phyloP scores from a whole-genome alignment of 1,140 invertebrate species.

The Heliconius nattereri region DNA sequence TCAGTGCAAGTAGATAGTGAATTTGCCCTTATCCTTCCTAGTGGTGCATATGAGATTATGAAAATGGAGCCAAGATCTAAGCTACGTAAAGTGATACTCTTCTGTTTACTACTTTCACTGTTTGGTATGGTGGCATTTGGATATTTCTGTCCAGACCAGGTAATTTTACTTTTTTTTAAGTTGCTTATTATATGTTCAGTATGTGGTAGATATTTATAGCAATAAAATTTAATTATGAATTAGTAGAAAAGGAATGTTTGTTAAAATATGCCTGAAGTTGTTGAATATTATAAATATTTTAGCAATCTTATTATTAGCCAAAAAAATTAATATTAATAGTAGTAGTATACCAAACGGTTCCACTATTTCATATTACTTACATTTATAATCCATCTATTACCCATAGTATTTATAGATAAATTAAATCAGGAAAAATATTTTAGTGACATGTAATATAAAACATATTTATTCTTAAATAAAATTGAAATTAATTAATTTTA shows the following conservation, averaged over 20 bases:
- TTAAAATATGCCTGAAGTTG: background rate
- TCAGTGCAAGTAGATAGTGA: conserved; percentile 89
- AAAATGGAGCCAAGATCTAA: conserved; percentile 89
- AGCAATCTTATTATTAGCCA: no score
- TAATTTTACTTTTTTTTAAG: conserved; percentile 46
- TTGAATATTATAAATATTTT: background rate
- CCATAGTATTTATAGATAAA: no score
- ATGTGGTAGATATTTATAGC: background rate
- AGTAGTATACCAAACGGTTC: no score
- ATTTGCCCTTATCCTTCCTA: conserved; percentile 86
- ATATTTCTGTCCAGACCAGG: conserved; percentile 93
- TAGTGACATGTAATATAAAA: no score
- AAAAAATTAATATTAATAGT: no score
- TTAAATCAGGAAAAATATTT: no score
- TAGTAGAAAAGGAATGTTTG: background rate
- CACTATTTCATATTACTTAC: no score
- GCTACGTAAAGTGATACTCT: conserved; percentile 87
- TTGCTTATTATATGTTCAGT: background rate
- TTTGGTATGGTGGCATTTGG: conserved; percentile 92
- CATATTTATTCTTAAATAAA: no score
- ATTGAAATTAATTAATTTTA: no score
- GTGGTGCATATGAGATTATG: conserved; percentile 87
- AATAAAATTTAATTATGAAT: background rate
- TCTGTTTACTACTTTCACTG: conserved; percentile 89
- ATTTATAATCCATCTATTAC: no score